Conservation (phyloP, 2,113 vertebrate species). For the Acanthisitta chloris region DNA sequence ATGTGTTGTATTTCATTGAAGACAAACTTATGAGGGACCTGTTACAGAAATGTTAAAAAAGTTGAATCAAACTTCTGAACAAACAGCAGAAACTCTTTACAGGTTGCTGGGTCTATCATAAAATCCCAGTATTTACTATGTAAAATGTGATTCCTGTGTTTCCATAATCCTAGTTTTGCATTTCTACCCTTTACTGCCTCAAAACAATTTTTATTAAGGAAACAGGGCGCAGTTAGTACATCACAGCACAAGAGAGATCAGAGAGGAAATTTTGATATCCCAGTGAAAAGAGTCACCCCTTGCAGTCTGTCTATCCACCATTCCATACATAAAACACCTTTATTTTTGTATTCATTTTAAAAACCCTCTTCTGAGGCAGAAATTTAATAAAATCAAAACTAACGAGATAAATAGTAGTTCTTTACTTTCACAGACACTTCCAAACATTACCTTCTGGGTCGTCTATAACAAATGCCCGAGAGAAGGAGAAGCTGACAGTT, state of each 20-base stretch:
- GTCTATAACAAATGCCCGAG: not conserved
- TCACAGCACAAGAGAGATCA: not conserved
- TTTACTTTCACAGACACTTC: not conserved
- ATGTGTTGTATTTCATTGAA: rapidly evolving
- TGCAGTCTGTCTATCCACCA: not conserved
- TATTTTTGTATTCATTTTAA: not conserved
- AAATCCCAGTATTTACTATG: not conserved
- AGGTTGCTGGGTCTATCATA: not conserved
- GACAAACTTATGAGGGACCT: not conserved
- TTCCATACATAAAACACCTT: not conserved
- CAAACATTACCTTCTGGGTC: not conserved
- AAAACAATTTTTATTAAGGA: not conserved
- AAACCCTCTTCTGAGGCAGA: not conserved
- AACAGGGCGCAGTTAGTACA: not conserved
- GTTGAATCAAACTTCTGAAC: not conserved
- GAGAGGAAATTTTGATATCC: not conserved
- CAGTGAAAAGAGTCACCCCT: not conserved
- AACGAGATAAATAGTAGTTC: not conserved
- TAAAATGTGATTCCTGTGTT: not conserved
- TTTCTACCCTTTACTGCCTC: not conserved
- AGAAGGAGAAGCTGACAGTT: not conserved
- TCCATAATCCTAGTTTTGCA: not conserved
- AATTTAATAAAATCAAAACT: not conserved
- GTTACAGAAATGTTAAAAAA: not conserved
- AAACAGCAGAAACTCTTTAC: not conserved